Evolutionary conservation across 2,797 vertebrate genomes (phyloP), one percentile per base, ranked within the genome.

Genomic region (Lutjanus campechanus): DNA sequence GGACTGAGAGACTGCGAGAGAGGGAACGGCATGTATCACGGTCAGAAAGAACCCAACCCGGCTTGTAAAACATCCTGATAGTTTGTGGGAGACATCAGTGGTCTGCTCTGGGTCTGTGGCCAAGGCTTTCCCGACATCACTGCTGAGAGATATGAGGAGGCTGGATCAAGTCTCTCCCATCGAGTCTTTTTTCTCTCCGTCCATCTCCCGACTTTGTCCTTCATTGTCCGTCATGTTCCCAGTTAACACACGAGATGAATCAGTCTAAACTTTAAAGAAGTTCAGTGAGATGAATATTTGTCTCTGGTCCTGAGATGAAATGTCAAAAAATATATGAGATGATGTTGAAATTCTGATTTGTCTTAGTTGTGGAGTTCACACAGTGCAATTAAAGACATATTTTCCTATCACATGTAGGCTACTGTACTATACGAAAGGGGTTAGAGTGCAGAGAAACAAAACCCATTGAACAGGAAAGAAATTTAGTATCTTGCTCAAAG

Each of bases 11-110:
- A 44, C 9, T 3, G 43, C 11, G 62, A 12, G 71, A 69, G 64
- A 74, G 64, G 67, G 75, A 91, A 89, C 12, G 55, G 84, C 78
- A 84, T 77, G 77, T 50, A 84, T 88, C 58, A 70, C 19, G 41
- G 72, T 79, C 77, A 86, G 71, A 76, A 67, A 70, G 66, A 75
- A 75, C 41, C 69, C 29, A 54, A 83, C 63, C 77, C 76, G 62
- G 79, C 87, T 86, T 82, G 81, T 88, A 90, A 92, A 93, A 90
- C 86, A 83, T 79, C 77, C 69, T 76, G 69, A 88, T 79, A 64
- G 88, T 89, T 89, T 88, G 90, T 89, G 87, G 89, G 83, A 89
- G 77, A 79, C 73, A 75, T 86, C 75, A 60, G 88, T 58, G 88
- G 83, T 90, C 76, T 65, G 81, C 53, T 83, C 62, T 74, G 73